Percentiles rank a stretch among this genome's conserved stretches.
Conservation (phyloP, 1,140 invertebrate genomes). For the Cotesia glomerata region DNA sequence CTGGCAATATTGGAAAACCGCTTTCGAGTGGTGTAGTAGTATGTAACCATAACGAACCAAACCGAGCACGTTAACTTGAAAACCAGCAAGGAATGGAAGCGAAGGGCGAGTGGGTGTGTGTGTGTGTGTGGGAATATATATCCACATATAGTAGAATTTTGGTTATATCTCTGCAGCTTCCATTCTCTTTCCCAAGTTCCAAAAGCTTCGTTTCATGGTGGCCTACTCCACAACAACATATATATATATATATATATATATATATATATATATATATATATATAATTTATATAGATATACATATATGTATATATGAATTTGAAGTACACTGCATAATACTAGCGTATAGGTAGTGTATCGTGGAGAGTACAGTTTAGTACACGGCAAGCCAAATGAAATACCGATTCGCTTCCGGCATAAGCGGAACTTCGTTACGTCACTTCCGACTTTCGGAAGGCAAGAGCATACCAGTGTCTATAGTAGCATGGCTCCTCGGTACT, state of each 20-base stretch:
- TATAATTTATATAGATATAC: conserved; percentile 20
- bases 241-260: not conserved
- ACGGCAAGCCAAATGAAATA: conserved; percentile 34
- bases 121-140: too few species aligned
- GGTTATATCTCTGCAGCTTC: conserved; percentile 22
- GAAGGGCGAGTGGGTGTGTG: not conserved
- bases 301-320: conserved; percentile 1
- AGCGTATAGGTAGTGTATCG: too few species aligned
- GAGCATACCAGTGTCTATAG: not conserved
- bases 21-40: not conserved
- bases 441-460: conserved; percentile 39
- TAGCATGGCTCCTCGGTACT: not conserved
- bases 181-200: not conserved
- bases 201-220: too few species aligned
- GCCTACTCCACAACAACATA: too few species aligned
- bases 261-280: conserved; percentile 6
- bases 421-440: conserved; percentile 48
- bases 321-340: too few species aligned
- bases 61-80: not conserved
- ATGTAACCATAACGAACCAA: conserved; percentile 9
- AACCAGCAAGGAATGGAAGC: too few species aligned
- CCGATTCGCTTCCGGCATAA: conserved; percentile 44
- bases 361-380: not conserved
- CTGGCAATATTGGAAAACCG: conserved; percentile 4
- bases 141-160: too few species aligned